Evolutionary conservation across 2,888 invertebrate species (phyloP), one percentile per base, ranked within the genome.

Genomic region (Dermolepida albohirtum): DNA sequence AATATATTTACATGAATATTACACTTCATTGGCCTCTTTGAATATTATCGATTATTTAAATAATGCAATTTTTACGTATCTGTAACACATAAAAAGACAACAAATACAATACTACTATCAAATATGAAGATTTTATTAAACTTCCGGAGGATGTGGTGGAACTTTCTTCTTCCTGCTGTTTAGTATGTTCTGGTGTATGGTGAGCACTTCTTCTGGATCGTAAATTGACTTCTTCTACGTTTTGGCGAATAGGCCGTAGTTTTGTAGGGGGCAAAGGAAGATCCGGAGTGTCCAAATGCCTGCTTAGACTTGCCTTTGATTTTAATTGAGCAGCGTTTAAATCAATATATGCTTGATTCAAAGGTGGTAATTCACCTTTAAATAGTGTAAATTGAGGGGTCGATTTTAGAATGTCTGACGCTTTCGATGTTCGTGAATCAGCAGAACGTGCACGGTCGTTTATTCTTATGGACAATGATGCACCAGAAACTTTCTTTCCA

Each of bases 351-450:
- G 84, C 83, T 0, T 86, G 83, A 29, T 87, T 82, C 49, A 87
- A 81, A 1, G 89, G 89, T 7, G 93, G 92, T 5, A 91, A 85
- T 77, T 93, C 91, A 0, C 93, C 93, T 75, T 86, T 88, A 74
- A 90, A 93, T 1, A 90, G 90, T 0, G 89, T 90, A 73, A 91
- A 92, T 78, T 93, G 93, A 1, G 93, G 93, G 27, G 87, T 78
- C 17, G 79, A 87, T 74, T 88, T 88, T 55, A 90, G 85, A 1
- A 91, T 82, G 44, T 89, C 83, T 64, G 91, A 88, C 0, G 89
- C 84, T 70, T 87, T 86, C 0, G 84, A 85, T 2, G 84, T 78
- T 57, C 82, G 82, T 74, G 66, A 76, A 40, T 81, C 78, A 6
- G 77, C 68, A 17, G 75, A 54, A 27, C 72, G 74, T 11, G 75